phyloP scores from a whole-genome alignment of 2,888 invertebrate genomes.

The Pharmacophagus antenor region DNA sequence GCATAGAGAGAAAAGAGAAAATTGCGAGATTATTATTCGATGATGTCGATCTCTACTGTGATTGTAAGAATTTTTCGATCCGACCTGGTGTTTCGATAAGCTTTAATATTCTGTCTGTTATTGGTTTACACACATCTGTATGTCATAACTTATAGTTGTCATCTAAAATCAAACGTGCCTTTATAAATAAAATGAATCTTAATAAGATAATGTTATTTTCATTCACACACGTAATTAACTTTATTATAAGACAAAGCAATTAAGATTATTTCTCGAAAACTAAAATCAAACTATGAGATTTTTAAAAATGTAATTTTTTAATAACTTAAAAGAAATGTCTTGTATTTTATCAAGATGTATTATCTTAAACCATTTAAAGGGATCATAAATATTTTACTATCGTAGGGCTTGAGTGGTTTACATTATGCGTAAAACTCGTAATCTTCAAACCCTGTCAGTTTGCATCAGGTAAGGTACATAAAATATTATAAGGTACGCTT shows the following conservation, averaged over 20 bases:
- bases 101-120: no score
- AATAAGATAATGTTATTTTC: no score
- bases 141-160: no score
- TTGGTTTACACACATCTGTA: no score
- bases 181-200: no score
- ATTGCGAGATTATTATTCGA: no score
- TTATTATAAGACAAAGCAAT: not conserved
- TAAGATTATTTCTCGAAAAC: not conserved
- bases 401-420: conserved; percentile 3
- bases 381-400: conserved; percentile 1
- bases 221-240: no score
- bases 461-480: conserved; percentile 1
- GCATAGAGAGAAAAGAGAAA: no score
- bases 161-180: no score
- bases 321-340: not conserved
- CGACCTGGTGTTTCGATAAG: no score
- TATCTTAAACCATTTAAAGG: not conserved
- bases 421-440: conserved; percentile 21
- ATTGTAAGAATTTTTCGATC: no score
- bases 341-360: not conserved
- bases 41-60: no score
- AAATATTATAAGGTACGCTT: conserved; percentile 1
- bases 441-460: conserved; percentile 12
- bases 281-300: not conserved
- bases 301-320: not conserved